Base-by-base conservation (phyloP, 2,888 invertebrate species). In the Aporophyla lueneburgensis region DNA sequence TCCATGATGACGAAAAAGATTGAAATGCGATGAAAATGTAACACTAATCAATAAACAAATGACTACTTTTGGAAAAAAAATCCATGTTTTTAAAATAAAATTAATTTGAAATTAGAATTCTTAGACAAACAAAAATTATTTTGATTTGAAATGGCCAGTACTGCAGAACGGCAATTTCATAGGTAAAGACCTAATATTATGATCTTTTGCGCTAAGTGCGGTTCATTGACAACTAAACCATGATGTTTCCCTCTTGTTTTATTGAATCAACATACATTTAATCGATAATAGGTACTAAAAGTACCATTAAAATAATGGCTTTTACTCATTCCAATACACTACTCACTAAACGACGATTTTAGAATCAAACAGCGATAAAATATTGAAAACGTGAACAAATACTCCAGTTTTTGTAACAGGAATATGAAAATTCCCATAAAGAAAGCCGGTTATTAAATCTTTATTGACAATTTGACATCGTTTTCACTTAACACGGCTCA, bases 391-490 rank as follows among this genome's bases (percentile, higher is more conserved):
- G 21, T 21, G 4, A 24, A 46, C 14, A 53, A 21, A 14, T 19
- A 24, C 5, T 46, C 14, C 16, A 9, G 19, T 24, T 65, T 76
- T 58, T 14, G n/a, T n/a, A n/a, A 21, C 24, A 58, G 16, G 10
- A 51, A 21, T 81, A 21, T 59, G 43, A 51, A 81, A 56, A 56
- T n/a, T 56, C 16, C 14, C n/a, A n/a, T 65, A 58, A 53, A 68
- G 40, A 75, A 76, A 53, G 46, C 70, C 72, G 75, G 74, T 68
- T 68, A 69, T 72, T 53, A 77, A 76, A 81, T 68, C 76, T 67
- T 75, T 62, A 83, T 83, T 84, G 80, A 84, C 68, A 87, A 74
- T 81, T 79, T 85, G 76, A 77, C 77, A 66, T 66, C 75, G 59
- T 79, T 82, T 80, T 68, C 71, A 76, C 66, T 85, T 73, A 84